phyloP scores from a whole-genome alignment of 2,888 invertebrate species.

The Nomada lathburiana region DNA sequence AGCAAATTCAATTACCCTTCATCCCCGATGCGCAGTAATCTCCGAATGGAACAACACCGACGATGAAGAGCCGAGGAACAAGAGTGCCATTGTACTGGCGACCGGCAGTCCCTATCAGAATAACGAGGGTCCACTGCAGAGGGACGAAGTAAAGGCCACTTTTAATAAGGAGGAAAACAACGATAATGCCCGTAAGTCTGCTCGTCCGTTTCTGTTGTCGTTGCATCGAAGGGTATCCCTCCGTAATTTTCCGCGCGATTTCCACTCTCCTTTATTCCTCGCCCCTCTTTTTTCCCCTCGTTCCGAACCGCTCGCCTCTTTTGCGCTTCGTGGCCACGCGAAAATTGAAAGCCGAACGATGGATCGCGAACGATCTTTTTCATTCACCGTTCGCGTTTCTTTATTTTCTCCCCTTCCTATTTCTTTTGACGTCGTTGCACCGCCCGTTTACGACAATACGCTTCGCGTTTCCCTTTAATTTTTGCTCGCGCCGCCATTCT shows the following conservation, averaged over 20 bases:
- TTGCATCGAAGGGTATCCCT: slow-evolving; percentile 50
- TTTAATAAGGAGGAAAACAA: slow-evolving; percentile 86
- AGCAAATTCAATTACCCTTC: slow-evolving; percentile 66
- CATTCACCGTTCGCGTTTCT: not conserved
- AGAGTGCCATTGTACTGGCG: slow-evolving; percentile 80
- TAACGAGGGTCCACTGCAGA: slow-evolving; percentile 88
- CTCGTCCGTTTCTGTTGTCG: slow-evolving; percentile 61
- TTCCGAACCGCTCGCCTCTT: slow-evolving; percentile 3
- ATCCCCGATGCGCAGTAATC: slow-evolving; percentile 75
- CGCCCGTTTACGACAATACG: not conserved
- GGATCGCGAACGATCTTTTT: slow-evolving; percentile 32
- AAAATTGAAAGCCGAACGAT: slow-evolving; percentile 38
- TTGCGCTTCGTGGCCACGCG: slow-evolving; percentile 22
- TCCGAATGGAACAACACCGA: slow-evolving; percentile 88
- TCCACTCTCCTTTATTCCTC: slow-evolving; percentile 50
- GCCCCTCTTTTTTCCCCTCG: not conserved
- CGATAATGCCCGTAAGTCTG: slow-evolving; percentile 81
- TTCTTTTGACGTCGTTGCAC: not conserved
- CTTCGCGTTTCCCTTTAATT: not conserved
- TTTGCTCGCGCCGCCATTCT: not conserved
- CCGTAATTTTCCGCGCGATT: slow-evolving; percentile 69
- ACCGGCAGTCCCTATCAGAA: slow-evolving; percentile 85
- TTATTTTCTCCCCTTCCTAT: not conserved
- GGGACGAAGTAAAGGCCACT: slow-evolving; percentile 89
- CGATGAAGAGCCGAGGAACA: slow-evolving; percentile 85